phyloP scores from a whole-genome alignment of 2,888 invertebrate species.

The Odontocolon sp. region DNA sequence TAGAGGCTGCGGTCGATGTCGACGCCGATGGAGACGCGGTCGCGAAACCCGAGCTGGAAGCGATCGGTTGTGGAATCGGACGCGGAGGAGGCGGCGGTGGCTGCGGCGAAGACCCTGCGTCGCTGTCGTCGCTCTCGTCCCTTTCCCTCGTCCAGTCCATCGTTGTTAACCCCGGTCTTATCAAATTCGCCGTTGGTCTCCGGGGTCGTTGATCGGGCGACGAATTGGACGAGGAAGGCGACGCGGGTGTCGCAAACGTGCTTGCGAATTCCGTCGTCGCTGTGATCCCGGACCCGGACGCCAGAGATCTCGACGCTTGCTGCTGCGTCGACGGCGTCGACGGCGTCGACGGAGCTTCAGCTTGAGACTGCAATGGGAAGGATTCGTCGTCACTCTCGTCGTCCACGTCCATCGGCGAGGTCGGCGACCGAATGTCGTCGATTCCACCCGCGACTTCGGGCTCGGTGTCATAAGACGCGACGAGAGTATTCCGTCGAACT shows the following conservation, averaged over 20 bases:
- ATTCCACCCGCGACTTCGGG: neutral
- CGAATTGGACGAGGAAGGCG: slow-evolving; percentile 5
- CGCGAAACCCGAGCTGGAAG: neutral
- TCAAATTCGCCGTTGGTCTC: slow-evolving; percentile 3
- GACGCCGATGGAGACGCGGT: slow-evolving; percentile 14
- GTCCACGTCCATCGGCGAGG: slow-evolving; percentile 25
- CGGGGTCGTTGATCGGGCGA: neutral
- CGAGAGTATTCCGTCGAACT: slow-evolving; percentile 67
- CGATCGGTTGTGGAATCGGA: neutral
- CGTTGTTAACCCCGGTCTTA: neutral
- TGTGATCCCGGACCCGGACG: neutral
- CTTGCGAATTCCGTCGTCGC: neutral
- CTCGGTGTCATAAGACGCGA: slow-evolving; percentile 57
- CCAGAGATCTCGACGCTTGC: neutral
- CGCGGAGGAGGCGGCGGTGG: slow-evolving; percentile 18
- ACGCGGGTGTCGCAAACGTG: neutral
- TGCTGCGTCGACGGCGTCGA: neutral
- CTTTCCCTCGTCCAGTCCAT: neutral
- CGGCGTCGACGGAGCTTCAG: neutral
- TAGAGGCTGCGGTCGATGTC: slow-evolving; percentile 24
- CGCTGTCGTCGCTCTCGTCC: slow-evolving; percentile 40
- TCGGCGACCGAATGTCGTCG: slow-evolving; percentile 7
- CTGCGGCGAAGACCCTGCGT: neutral
- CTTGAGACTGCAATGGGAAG: neutral
- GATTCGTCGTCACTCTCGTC: slow-evolving; percentile 62